Conservation (phyloP, 2,888 invertebrate species). For the Hirtodrosophila trivittata region DNA sequence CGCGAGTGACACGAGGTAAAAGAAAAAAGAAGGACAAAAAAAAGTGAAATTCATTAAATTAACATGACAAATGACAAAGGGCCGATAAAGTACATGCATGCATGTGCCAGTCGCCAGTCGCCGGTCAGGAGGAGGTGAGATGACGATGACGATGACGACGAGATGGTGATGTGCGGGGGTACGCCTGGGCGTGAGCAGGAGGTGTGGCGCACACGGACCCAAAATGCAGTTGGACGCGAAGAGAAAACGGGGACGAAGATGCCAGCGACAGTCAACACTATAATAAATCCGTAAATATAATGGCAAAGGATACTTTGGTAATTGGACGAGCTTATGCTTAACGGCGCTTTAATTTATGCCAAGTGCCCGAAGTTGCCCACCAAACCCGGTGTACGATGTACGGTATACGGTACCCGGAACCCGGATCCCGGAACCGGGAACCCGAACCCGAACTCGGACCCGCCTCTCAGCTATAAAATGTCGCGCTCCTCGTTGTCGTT, state of each 20-base stretch:
- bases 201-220: conserved; percentile 21
- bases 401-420: conserved; percentile 6
- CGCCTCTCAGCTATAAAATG: conserved; percentile 64
- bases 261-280: conserved; percentile 68
- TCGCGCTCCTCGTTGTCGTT: conserved; percentile 69
- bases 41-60: conserved; percentile 71
- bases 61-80: conserved; percentile 76
- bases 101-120: conserved; percentile 23
- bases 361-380: conserved; percentile 47
- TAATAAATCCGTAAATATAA: conserved; percentile 77
- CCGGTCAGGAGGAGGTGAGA: neutral
- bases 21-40: conserved; percentile 5
- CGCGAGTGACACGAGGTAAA: conserved; percentile 11
- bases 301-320: conserved; percentile 74
- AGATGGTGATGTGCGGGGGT: neutral
- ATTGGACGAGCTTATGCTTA: conserved; percentile 77
- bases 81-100: conserved; percentile 68
- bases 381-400: conserved; percentile 4
- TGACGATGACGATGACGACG: too few relatives aligned
- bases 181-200: neutral
- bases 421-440: conserved; percentile 8
- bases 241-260: conserved; percentile 5
- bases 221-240: conserved; percentile 33
- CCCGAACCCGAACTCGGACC: conserved; percentile 14
- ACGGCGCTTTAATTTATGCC: conserved; percentile 77